These are phyloP conservation scores for Neodontobutis hainanensis DNA, from an alignment of 2,113 vertebrate species.

Conservation along the genomic window DNA sequence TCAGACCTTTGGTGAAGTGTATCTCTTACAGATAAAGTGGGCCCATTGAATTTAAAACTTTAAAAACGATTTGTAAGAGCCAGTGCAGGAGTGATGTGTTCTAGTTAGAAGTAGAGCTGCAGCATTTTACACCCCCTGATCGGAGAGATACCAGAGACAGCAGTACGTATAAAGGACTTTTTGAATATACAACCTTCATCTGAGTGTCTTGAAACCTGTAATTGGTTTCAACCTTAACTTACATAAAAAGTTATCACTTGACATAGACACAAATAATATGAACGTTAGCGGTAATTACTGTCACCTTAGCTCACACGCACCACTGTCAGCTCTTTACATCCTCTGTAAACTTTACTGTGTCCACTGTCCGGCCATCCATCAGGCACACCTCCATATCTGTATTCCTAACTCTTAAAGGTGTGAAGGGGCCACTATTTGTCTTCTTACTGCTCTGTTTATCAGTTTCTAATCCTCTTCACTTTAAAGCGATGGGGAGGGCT, in stretches of 20 bases:
- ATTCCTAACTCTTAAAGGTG: conserved; percentile 56
- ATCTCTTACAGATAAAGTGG: no score
- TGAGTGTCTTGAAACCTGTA: no score
- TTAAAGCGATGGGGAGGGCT: conserved; percentile 24
- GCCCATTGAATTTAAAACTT: no score
- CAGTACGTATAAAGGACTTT: no score
- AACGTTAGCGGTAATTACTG: conserved; percentile 14
- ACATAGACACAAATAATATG: conserved; percentile 44
- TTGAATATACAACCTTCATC: no score
- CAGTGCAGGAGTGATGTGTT: no score
- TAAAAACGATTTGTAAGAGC: no score
- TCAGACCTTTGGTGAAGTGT: no score
- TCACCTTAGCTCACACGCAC: conserved; percentile 6
- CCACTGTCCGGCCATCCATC: conserved; percentile 52
- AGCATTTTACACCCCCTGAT: no score
- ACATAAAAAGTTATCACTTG: not conserved
- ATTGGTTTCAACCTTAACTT: no score
- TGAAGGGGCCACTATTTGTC: conserved; percentile 63
- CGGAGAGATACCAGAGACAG: no score
- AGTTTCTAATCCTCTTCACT: conserved; percentile 34
- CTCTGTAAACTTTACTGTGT: conserved; percentile 14
- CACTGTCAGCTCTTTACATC: conserved; percentile 34
- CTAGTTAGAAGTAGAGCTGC: no score
- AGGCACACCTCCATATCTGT: conserved; percentile 57
- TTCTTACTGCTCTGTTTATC: conserved; percentile 64